Evolutionary conservation across 2,888 invertebrate species (phyloP).

Genomic region (Theristus sp.): DNA sequence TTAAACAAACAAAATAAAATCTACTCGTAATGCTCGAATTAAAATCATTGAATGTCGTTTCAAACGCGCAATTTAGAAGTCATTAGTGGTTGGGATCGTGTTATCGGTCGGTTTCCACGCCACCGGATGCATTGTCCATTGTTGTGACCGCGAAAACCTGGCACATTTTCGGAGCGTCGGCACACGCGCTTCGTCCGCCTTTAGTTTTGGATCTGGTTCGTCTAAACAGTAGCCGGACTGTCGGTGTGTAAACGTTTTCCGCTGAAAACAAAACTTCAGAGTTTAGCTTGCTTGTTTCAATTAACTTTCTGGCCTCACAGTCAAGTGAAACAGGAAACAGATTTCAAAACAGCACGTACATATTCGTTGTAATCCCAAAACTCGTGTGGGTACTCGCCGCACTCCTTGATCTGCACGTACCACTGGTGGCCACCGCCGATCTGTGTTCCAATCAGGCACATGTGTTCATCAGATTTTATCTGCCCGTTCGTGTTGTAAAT

Average conservation of each 20-base stretch:
- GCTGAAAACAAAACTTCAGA: conserved; percentile 13
- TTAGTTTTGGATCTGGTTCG: conserved; percentile 9
- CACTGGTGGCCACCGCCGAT: conserved; percentile 11
- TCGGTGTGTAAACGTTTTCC: conserved; percentile 13
- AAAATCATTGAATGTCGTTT: no score
- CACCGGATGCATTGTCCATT: background rate
- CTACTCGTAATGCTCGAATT: no score
- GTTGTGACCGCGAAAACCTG: background rate
- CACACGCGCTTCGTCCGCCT: conserved; percentile 3
- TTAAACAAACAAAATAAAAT: no score
- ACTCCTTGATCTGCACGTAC: conserved; percentile 25
- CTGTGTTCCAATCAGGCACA: conserved; percentile 11
- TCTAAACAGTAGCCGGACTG: conserved; percentile 20
- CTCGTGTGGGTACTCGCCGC: conserved; percentile 22
- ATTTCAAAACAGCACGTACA: no score
- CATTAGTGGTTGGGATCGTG: no score
- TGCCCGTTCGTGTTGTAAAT: conserved; percentile 17
- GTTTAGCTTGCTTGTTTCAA: no score
- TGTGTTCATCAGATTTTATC: conserved; percentile 24
- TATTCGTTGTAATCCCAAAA: conserved; percentile 18
- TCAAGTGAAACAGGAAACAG: no score
- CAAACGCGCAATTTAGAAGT: no score
- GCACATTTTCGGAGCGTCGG: conserved; percentile 11
- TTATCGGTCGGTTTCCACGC: background rate
- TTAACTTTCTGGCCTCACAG: no score